A percentile compares a stretch with the other conserved stretches of the same genome.
Conservation (phyloP, 2,113 vertebrate species). For the Lonchura striata region DNA sequence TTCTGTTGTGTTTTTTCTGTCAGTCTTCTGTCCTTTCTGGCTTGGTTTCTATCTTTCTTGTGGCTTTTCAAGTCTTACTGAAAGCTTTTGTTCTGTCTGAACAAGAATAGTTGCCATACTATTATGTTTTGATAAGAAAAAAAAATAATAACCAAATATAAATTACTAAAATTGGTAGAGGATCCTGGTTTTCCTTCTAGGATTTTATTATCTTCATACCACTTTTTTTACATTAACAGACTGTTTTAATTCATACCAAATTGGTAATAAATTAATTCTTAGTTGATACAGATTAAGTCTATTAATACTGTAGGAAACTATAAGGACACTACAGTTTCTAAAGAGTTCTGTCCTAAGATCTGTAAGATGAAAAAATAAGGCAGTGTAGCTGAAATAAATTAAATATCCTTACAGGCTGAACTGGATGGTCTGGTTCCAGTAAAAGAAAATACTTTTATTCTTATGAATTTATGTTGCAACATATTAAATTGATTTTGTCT, state of each 20-base stretch:
- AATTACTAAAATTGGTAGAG: not conserved
- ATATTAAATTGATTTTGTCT: not conserved
- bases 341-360: not conserved
- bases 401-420: not conserved
- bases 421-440: not conserved
- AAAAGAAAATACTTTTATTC: not conserved
- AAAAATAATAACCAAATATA: not conserved
- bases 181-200: not conserved
- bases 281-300: not conserved
- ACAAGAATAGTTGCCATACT: not conserved
- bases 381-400: not conserved
- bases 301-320: not conserved
- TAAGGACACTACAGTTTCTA: not conserved
- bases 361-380: not conserved
- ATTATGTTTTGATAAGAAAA: not conserved
- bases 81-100: not conserved
- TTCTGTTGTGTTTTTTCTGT: conserved; percentile 3
- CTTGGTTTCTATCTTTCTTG: not conserved
- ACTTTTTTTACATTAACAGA: not conserved
- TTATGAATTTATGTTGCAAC: not conserved
- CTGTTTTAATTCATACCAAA: not conserved
- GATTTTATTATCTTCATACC: not conserved
- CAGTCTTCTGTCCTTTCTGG: not conserved
- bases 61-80: conserved; percentile 16
- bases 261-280: not conserved